Evolutionary conservation across 2,113 vertebrate species (phyloP), one percentile per base, ranked within the genome.

Genomic region (Puma concolor): DNA sequence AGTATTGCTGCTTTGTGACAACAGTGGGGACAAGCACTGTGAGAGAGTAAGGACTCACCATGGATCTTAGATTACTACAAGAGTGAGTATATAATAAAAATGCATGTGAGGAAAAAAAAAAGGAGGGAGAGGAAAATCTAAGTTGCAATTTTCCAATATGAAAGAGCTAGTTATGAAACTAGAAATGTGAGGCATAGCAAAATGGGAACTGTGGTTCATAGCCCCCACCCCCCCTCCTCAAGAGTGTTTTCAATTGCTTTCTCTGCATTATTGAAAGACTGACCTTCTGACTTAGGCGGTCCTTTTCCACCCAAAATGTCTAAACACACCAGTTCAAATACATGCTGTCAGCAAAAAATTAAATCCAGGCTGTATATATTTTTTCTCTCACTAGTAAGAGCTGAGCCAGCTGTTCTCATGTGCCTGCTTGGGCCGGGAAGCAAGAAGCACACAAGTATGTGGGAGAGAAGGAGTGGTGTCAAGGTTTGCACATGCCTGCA

Each of bases 361-460:
- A 89, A 97, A 91, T 72, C 33, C 41, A 77, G 69, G 41, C 66
- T 82, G 5, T 57, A 29, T 33, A 23, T 33, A 48, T 84, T 91
- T 88, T 25, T 25, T 36, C 87, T 95, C 31, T 67, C 81, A 44
- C 64, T 64, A 52, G 66, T 71, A 41, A 79, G 80, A 86, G 71
- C 82, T 66, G 89, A 97, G 57, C 69, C 95, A 97, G 76, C 41
- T 88, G 82, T 60, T 82, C 19, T 60, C 77, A 12, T 9, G 23
- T 23, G 41, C 69, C 48, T 74, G 63, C 71, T 44, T 50, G 60
- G 92, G 16, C 86, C 38, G 76, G 76, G 41, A 93, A 84, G 66
- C 23, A 33, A 29, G 76, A 95, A 41, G 52, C 25, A 66, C 50
- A 15, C 38, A 76, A 95, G 41, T 12, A 25, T 50, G 69, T 57